Conservation (phyloP, 2,888 invertebrate genomes). For the Cheilosia variabilis region DNA sequence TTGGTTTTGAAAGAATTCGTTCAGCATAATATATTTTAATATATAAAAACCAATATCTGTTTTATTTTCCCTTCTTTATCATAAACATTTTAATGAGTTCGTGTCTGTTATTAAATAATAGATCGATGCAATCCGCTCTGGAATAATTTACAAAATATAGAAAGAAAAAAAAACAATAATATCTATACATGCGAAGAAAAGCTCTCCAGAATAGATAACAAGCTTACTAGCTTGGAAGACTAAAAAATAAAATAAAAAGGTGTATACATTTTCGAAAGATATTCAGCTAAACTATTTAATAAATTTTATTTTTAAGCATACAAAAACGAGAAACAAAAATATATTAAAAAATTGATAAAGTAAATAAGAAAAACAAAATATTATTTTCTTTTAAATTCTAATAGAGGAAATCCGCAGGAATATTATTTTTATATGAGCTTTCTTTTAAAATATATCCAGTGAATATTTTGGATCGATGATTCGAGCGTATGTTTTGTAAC, state of each 20-base stretch:
- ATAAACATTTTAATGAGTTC: slow-evolving; percentile 13
- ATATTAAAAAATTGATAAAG: slow-evolving; percentile 10
- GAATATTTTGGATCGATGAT: not conserved
- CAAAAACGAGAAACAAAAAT: slow-evolving; percentile 62
- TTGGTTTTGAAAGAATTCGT: slow-evolving; percentile 50
- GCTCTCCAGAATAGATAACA: slow-evolving; percentile 42
- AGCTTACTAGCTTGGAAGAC: slow-evolving; percentile 28
- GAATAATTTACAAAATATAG: slow-evolving; percentile 48
- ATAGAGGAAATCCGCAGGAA: slow-evolving; percentile 52
- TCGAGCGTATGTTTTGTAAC: not conserved
- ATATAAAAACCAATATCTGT: slow-evolving; percentile 2
- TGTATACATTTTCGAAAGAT: slow-evolving; percentile 58
- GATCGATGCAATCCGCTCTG: slow-evolving; percentile 45
- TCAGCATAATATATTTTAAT: slow-evolving; percentile 3
- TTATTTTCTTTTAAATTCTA: slow-evolving; percentile 10
- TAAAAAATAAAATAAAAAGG: slow-evolving; percentile 72
- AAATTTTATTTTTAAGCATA: slow-evolving; percentile 32
- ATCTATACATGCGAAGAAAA: slow-evolving; percentile 12
- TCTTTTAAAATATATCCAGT: not conserved
- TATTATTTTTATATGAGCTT: slow-evolving; percentile 15
- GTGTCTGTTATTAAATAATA: slow-evolving; percentile 23
- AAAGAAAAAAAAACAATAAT: not conserved
- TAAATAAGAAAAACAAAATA: slow-evolving; percentile 3
- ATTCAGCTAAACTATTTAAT: slow-evolving; percentile 63
- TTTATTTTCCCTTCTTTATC: not conserved